A percentile compares a stretch with the other conserved stretches of the same genome.
Evolutionary conservation across 2,797 vertebrate genomes (phyloP).

Genomic region (Oceanodroma leucorhoa): DNA sequence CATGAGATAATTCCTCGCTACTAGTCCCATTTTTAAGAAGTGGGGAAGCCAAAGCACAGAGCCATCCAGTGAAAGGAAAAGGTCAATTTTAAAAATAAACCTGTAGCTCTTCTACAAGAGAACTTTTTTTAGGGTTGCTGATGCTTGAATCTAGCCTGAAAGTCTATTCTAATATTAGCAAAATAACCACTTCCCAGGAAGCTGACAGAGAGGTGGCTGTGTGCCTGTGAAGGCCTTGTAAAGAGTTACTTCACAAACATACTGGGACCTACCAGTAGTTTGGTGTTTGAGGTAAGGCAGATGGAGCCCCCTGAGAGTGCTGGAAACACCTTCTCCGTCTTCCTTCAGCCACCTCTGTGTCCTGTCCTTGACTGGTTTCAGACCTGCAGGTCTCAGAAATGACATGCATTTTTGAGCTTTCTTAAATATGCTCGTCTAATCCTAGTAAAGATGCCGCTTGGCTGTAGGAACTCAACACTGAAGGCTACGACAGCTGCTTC

Average conservation of each 20-base stretch:
- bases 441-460: not conserved
- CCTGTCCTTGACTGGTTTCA: not conserved
- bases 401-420: not conserved
- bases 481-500: not conserved
- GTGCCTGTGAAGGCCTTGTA: not conserved
- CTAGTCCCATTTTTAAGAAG: not conserved
- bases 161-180: constrained; percentile 43
- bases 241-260: not conserved
- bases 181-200: constrained; percentile 19
- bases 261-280: not conserved
- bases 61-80: constrained; percentile 27
- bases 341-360: not conserved
- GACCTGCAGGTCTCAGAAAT: not conserved
- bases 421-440: not conserved
- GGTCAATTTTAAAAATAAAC: constrained; percentile 65
- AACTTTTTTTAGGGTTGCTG: constrained; percentile 28
- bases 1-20: not conserved
- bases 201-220: not conserved
- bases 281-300: not conserved
- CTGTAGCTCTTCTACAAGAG: not conserved
- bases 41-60: not conserved
- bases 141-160: constrained; percentile 6
- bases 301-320: not conserved
- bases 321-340: not conserved
- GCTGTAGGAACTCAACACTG: not conserved